phyloP scores from a whole-genome alignment of 2,888 invertebrate species.

The Ptilodon capucinus region DNA sequence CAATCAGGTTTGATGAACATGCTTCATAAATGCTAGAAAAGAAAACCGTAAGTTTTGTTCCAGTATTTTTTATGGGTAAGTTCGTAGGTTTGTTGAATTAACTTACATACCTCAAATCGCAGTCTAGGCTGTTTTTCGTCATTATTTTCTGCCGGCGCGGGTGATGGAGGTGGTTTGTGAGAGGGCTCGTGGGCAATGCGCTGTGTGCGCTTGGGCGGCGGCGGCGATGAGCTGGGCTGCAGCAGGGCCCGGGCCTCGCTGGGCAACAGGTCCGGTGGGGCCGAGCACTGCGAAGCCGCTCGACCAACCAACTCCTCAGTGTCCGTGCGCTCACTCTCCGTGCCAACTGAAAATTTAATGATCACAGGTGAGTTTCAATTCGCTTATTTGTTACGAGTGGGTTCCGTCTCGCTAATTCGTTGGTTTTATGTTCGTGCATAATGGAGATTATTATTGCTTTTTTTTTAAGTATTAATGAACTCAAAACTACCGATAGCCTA shows the following conservation, averaged over 20 bases:
- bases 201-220: slow-evolving; percentile 25
- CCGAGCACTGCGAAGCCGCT: slow-evolving; percentile 84
- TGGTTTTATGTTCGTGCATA: too few relatives aligned
- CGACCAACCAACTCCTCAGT: slow-evolving; percentile 87
- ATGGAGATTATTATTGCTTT: too few relatives aligned
- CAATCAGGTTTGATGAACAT: too few relatives aligned
- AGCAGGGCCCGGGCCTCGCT: slow-evolving; percentile 80
- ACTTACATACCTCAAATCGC: slow-evolving; percentile 68
- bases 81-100: too few relatives aligned
- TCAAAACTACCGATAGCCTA: too few relatives aligned
- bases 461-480: too few relatives aligned
- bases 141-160: slow-evolving; percentile 41
- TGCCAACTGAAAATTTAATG: slow-evolving; percentile 77
- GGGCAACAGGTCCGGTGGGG: slow-evolving; percentile 84
- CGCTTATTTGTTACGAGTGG: neutral
- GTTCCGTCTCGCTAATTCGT: neutral
- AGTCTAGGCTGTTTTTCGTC: slow-evolving; percentile 67
- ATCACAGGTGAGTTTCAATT: neutral
- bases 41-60: too few relatives aligned
- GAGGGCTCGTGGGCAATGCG: slow-evolving; percentile 31
- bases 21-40: too few relatives aligned
- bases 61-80: too few relatives aligned
- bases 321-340: slow-evolving; percentile 85
- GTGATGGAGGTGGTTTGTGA: slow-evolving; percentile 43
- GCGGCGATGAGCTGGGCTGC: slow-evolving; percentile 52